phyloP scores from a whole-genome alignment of 2,797 vertebrate species.

The Platyrinchus mystaceus region DNA sequence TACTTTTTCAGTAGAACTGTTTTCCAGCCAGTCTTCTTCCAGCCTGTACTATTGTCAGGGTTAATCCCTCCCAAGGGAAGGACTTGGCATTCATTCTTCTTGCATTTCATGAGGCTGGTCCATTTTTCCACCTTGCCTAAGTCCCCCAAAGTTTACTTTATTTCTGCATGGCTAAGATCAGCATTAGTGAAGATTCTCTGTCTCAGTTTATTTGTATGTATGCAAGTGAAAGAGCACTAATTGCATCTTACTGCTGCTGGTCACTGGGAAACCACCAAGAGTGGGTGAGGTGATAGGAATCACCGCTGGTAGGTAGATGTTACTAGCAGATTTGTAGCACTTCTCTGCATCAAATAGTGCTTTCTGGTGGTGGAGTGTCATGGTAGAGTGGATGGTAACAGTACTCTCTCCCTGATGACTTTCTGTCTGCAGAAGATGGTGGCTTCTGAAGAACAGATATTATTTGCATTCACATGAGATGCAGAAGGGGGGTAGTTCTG shows the following conservation, averaged over 20 bases:
- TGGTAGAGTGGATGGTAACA: background rate
- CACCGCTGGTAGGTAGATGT: background rate
- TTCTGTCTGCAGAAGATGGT: background rate
- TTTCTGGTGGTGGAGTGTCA: background rate
- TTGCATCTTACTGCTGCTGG: background rate
- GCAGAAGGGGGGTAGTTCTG: background rate
- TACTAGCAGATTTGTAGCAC: background rate
- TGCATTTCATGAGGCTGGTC: background rate
- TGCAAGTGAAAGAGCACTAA: background rate
- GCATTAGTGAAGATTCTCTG: background rate
- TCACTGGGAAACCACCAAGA: background rate
- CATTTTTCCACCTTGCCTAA: background rate
- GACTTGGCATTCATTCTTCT: background rate
- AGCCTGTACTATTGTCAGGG: background rate
- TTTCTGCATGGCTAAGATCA: background rate
- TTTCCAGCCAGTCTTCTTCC: background rate
- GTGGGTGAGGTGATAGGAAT: background rate
- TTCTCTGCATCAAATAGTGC: background rate
- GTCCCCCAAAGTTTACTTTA: background rate
- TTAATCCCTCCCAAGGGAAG: background rate
- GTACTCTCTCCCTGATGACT: background rate
- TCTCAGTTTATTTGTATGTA: background rate
- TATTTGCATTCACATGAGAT: background rate
- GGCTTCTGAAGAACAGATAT: background rate
- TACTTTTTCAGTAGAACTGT: background rate